Percentiles rank a stretch among this genome's conserved stretches.
These are phyloP conservation scores for Entosphenus tridentatus DNA, from an alignment of 2,113 vertebrate genomes.

Conservation along the genomic window DNA sequence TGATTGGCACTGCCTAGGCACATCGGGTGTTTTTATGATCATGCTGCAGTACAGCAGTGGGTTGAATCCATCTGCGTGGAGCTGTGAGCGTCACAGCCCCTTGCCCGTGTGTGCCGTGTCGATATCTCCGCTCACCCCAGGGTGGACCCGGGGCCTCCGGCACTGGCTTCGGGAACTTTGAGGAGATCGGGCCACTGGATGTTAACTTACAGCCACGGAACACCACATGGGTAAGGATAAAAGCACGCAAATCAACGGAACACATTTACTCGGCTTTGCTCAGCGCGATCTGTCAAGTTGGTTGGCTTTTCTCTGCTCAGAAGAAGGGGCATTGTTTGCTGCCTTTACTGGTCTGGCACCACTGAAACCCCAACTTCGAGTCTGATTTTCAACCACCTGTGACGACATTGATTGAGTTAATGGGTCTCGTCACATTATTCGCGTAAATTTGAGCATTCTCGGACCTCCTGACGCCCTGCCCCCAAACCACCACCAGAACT, in stretches of 20 bases:
- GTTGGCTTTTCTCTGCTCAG: neutral
- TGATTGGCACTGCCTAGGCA: too few species aligned
- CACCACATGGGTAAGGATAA: constrained; percentile 49
- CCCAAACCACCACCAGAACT: too few species aligned
- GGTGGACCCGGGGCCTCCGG: constrained; percentile 80
- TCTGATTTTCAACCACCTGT: neutral
- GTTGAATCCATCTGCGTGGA: too few species aligned
- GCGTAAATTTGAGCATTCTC: too few species aligned
- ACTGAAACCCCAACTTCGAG: too few species aligned
- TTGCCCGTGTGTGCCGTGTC: too few species aligned
- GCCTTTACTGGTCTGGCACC: neutral
- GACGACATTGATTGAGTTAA: neutral
- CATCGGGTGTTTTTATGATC: too few species aligned
- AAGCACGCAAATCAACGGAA: neutral
- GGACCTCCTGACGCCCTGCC: too few species aligned
- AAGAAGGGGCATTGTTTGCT: neutral
- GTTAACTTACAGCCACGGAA: constrained; percentile 35
- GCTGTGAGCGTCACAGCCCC: too few species aligned
- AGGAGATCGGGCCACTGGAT: constrained; percentile 64
- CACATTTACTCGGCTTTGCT: neutral
- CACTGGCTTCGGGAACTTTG: constrained; percentile 82
- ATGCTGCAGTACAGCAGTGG: too few species aligned
- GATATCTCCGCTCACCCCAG: constrained; percentile 17
- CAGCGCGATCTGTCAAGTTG: neutral
- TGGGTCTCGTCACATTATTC: too few species aligned